Conservation (phyloP, 2,113 vertebrate species). For the Thymallus thymallus region DNA sequence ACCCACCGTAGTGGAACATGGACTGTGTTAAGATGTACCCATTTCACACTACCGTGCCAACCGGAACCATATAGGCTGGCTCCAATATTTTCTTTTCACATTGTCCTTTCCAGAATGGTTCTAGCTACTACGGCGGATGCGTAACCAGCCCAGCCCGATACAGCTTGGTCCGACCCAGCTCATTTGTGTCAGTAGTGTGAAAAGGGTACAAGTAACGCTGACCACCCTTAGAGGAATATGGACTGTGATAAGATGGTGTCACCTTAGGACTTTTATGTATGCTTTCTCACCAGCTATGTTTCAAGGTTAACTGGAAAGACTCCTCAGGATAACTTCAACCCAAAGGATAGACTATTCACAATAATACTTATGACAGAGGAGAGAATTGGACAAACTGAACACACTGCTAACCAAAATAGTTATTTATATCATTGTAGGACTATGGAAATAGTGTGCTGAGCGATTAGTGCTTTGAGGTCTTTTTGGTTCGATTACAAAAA, state of each 20-base stretch:
- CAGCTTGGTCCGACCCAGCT: no score
- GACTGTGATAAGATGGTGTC: background rate
- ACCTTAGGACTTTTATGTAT: background rate
- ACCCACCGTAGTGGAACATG: slow-evolving; percentile 40
- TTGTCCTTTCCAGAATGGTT: no score
- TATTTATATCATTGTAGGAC: background rate
- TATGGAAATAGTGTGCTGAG: no score
- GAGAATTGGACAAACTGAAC: background rate
- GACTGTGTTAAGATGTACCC: background rate
- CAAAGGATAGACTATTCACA: slow-evolving; percentile 7
- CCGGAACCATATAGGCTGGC: no score
- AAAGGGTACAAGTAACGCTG: background rate
- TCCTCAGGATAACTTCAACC: slow-evolving; percentile 9
- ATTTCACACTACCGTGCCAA: no score
- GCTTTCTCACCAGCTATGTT: slow-evolving; percentile 2
- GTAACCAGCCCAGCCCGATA: no score
- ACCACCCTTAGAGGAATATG: background rate
- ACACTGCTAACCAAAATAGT: background rate
- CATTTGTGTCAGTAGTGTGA: no score
- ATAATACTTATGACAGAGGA: no score
- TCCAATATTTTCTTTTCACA: no score
- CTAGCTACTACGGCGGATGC: no score
- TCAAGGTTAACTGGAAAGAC: slow-evolving; percentile 4
- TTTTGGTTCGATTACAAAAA: no score
- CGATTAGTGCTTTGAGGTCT: no score